Base-by-base conservation (phyloP, 92 coral and sea anemone species). In the Nematostella vectensis region DNA sequence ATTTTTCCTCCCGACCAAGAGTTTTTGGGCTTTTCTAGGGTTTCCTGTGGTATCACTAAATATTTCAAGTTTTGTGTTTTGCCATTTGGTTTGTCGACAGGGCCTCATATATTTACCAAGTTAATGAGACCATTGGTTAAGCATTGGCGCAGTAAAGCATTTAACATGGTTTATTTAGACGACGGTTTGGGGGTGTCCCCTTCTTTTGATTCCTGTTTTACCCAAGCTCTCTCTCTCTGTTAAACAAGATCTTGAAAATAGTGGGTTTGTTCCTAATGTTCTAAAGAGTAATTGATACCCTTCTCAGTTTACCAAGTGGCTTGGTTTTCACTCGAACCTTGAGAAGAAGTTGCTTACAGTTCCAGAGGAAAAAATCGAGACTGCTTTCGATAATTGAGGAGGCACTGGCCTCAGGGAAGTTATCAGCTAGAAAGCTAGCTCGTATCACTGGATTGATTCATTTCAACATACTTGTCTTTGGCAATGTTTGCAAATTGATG, bases 91-190 rank as follows among this genome's bases (percentile, higher is more conserved):
- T 20, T 64, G n/a, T 18, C 71, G 16, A 53, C 71, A 4, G 62
- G 62, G 4, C 68, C 68, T 19, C 55, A 62, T n/a, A 69, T 76
- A 13, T 69, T 76, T 27, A 68, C 82, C 49, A 75, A 75, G 44
- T 25, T 75, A 3, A 74, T 67, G 81, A 59, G 75, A 33, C 70
- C 82, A 9, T 47, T 76, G 10, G 71, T 76, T 19, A 69, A 61
- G 51, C 1, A 40, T 3, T 40, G 8, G 29, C 36, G 12, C 45
- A 22, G 21, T 40, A n/a, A 24, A 15, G 42, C 42, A 36, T 8
- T 36, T 36, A 36, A 36, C 8, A n/a, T 27, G 26, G 24, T 48
- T 40, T 51, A 67, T 60, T 17, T 43, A 15, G 42, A 36, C 15
- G 42, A 36, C 15, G 42, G 42, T 36, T 15, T 36, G 42, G 42